phyloP scores from a whole-genome alignment of 2,797 vertebrate genomes.

The Chaetophractus vellerosus region DNA sequence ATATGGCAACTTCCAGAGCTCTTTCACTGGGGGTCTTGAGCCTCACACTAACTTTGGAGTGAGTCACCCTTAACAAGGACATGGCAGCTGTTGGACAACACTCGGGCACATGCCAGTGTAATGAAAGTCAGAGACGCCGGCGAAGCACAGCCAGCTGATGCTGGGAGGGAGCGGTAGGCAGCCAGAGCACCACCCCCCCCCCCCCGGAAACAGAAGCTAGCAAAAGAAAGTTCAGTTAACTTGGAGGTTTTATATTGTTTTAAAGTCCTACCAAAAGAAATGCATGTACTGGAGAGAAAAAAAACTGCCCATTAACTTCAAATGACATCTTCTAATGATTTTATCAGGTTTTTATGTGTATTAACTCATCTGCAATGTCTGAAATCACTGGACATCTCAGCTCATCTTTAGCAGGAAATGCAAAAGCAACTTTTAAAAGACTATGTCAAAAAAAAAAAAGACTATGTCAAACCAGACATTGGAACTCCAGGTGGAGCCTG shows the following conservation, averaged over 20 bases:
- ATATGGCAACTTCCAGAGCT: background rate
- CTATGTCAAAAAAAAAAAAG: background rate
- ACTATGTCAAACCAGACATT: rapidly evolving
- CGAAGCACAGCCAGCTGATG: background rate
- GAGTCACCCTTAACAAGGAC: background rate
- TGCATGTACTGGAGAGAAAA: background rate
- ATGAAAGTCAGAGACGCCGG: constrained; percentile 23
- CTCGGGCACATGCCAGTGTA: background rate
- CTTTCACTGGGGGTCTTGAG: background rate
- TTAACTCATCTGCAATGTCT: background rate
- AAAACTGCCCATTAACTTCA: background rate
- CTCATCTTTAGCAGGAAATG: background rate
- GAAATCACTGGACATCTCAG: background rate
- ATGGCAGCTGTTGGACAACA: constrained; percentile 32
- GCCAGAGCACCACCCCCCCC: background rate
- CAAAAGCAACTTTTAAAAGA: background rate
- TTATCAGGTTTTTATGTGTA: background rate
- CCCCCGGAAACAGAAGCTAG: background rate
- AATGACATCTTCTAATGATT: background rate
- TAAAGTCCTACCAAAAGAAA: background rate
- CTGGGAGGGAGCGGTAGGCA: background rate
- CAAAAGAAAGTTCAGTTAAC: background rate
- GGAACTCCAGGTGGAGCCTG: background rate
- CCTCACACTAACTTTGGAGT: background rate
- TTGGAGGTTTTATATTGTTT: background rate